Base-by-base conservation (phyloP, 2,888 invertebrate species). In the Sminthurides aquaticus region DNA sequence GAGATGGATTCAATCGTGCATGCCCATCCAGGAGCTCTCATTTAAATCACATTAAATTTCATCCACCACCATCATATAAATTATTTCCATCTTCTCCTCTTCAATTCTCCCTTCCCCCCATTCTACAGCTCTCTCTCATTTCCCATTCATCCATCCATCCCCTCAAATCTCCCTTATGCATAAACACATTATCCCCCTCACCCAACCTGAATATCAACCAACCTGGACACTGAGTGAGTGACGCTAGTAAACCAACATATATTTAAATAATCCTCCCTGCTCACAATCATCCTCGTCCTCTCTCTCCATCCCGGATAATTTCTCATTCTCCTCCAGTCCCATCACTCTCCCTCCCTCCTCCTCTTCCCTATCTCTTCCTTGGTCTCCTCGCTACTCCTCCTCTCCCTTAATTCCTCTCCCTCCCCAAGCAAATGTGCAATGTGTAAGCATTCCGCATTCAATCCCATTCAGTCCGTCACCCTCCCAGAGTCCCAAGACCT, bases 1-100 rank as follows among this genome's bases (percentile, higher is more conserved):
- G 43, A 34, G 8, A 34, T 34, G 43, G 15, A 34, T 34, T 34
- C 8, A 34, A 34, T 15, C 15, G 43, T 34, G 43, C 43, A 34
- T 34, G 43, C 43, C 43, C 43, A 34, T 34, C 43, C 52, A 52
- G 52, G 52, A 15, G 52, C 5, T 15, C 52, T 20, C 52, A 52
- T 52, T 52, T 22, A 52, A 52, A 52, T 52, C 52, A 15, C 52
- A 52, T 52, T 52, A 52, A 52, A 52, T 52, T 52, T 52, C 52
- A 52, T 52, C 52, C 52, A 15, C 15, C 52, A 52, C 52, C 52
- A 15, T 22, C 52, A 52, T 22, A 22, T 52, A 52, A 52, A 52
- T 52, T 52, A 52, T 52, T 52, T 57, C 26, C 57, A 57, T 27
- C 25, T 15, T 27, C 26, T 25, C 15, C 3, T 25, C 57, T 11